A percentile compares a stretch with the other conserved stretches of the same genome.
phyloP scores from a whole-genome alignment of 1,140 invertebrate species.

The Eulimnadia texana region DNA sequence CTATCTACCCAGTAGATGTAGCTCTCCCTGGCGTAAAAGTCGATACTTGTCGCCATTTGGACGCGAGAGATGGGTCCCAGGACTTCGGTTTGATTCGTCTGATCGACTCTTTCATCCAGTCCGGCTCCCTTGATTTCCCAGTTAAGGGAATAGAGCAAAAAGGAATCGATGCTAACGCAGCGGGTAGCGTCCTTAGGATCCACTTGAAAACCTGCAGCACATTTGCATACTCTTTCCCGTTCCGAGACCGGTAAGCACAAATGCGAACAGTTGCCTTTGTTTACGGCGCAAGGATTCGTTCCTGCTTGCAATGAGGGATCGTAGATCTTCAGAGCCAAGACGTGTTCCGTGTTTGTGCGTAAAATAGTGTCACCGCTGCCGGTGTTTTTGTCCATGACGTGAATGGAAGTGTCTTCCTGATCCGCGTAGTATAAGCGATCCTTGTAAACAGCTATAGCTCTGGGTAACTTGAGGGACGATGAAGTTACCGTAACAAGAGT shows the following conservation, averaged over 20 bases:
- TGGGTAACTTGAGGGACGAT: slow-evolving; percentile 27
- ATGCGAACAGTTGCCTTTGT: slow-evolving; percentile 53
- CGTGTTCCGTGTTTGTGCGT: slow-evolving; percentile 41
- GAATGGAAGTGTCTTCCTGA: slow-evolving; percentile 38
- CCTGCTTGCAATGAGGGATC: slow-evolving; percentile 43
- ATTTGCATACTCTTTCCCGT: slow-evolving; percentile 45
- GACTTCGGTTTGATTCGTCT: slow-evolving; percentile 31
- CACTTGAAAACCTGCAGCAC: slow-evolving; percentile 52
- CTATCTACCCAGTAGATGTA: slow-evolving; percentile 63
- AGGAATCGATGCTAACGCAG: slow-evolving; percentile 38
- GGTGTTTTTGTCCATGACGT: slow-evolving; percentile 36
- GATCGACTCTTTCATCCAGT: slow-evolving; percentile 32
- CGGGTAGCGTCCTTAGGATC: slow-evolving; percentile 35
- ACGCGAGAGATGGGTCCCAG: slow-evolving; percentile 63
- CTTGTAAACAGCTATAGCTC: slow-evolving; percentile 42
- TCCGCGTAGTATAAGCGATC: slow-evolving; percentile 43
- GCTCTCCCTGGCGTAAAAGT: slow-evolving; percentile 49
- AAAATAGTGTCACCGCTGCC: slow-evolving; percentile 31
- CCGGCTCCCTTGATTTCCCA: slow-evolving; percentile 56
- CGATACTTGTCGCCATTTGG: slow-evolving; percentile 54
- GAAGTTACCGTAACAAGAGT: slow-evolving; percentile 30
- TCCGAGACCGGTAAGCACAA: slow-evolving; percentile 53
- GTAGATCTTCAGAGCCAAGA: slow-evolving; percentile 52
- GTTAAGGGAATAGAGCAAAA: slow-evolving; percentile 59
- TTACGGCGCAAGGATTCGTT: slow-evolving; percentile 33